Base-by-base conservation (phyloP, 2,113 vertebrate species). In the Halcyon senegalensis region DNA sequence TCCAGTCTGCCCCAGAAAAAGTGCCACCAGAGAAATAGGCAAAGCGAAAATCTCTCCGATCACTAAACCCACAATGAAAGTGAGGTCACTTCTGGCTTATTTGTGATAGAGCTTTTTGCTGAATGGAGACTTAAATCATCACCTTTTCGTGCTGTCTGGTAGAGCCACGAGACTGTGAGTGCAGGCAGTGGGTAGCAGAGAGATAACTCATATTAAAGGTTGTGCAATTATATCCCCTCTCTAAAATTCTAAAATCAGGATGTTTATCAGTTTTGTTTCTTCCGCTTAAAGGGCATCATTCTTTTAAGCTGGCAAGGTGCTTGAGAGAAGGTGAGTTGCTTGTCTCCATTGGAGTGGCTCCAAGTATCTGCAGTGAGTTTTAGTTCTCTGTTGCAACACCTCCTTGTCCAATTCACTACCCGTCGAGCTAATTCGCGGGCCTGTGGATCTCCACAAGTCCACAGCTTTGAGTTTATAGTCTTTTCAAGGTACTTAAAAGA, bases 221-320 rank as follows among this genome's bases (percentile, higher is more conserved):
- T 62, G 43, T 72, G 48, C 81, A 28, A 28, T 94, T 58, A 3
- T 14, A 44, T 18, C 44, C 80, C 81, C 74, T 58, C 77, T 70
- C 27, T 76, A 79, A 95, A 96, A 84, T 46, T 19, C 80, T 39
- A 11, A 60, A 66, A 73, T 91, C 89, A 67, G 70, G 86, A 7
- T 62, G 19, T 92, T 94, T 91, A 69, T 94, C 89, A 96, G 76
- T 93, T 75, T 89, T 64, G 4, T 94, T 82, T 93, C 82, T 88
- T 72, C 74, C 78, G 53, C 66, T 89, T 85, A 59, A 95, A 96
- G 76, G 81, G 67, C 76, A 31, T 76, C 58, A 86, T 76, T 94
- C 83, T 31, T 84, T 56, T 53, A 39, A 72, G 58, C 69, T 94
- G 86, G 80, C 92, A 58, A 11, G 86, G 41, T 73, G 13, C 24